These are phyloP conservation scores for Tetrax tetrax DNA, from an alignment of 2,113 vertebrate species.

Conservation along the genomic window DNA sequence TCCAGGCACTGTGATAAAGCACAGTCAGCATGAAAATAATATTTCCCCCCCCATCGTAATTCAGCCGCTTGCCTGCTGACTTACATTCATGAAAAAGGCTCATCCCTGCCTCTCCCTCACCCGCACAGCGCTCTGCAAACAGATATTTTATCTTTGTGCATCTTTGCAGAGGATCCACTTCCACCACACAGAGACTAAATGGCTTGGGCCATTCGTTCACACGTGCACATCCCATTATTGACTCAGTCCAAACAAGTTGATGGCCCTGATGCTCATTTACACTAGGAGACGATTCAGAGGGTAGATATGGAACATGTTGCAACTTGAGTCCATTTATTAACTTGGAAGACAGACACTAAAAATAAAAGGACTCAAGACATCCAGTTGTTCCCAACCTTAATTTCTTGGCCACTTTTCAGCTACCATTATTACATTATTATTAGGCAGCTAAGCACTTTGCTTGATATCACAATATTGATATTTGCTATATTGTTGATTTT, in stretches of 20 bases:
- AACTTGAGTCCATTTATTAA: neutral
- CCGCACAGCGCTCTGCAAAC: accelerated
- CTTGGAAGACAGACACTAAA: neutral
- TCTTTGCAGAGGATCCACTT: neutral
- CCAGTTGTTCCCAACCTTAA: neutral
- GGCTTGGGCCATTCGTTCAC: accelerated
- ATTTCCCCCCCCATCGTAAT: neutral
- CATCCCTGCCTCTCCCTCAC: neutral
- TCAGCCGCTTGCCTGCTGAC: neutral
- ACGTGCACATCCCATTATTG: neutral
- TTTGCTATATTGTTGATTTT: neutral
- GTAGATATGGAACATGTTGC: accelerated
- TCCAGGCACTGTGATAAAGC: neutral
- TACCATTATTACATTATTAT: neutral
- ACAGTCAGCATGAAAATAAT: accelerated
- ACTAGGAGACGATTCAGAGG: accelerated
- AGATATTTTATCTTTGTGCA: accelerated
- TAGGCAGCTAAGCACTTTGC: neutral
- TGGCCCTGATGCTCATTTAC: neutral
- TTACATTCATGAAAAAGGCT: neutral
- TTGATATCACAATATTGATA: neutral
- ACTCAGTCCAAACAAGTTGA: neutral
- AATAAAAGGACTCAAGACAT: neutral
- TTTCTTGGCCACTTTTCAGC: neutral
- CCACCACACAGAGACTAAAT: neutral